phyloP scores from a whole-genome alignment of 2,113 vertebrate genomes.

The Anguilla japonica region DNA sequence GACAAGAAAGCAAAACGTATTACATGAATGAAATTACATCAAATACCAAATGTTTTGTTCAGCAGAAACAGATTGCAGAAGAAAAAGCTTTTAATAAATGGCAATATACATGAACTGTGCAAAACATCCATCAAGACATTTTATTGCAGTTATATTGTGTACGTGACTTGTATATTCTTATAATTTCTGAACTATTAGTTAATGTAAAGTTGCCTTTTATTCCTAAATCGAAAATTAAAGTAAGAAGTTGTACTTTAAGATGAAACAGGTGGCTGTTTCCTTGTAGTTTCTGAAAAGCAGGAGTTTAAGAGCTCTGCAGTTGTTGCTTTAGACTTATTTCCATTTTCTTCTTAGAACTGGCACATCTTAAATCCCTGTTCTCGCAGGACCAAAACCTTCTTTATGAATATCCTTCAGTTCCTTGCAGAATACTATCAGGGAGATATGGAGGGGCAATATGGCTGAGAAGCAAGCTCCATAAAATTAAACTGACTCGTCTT shows the following conservation, averaged over 20 bases:
- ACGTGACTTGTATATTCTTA: no score
- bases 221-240: not conserved
- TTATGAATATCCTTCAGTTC: not conserved
- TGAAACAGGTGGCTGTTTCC: not conserved
- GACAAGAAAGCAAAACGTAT: not conserved
- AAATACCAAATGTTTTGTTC: constrained; percentile 18
- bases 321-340: not conserved
- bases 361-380: not conserved
- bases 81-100: not conserved
- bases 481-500: constrained; percentile 11
- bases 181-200: not conserved
- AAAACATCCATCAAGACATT: not conserved
- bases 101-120: not conserved
- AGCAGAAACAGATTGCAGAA: constrained; percentile 5
- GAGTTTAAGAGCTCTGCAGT: not conserved
- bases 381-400: not conserved
- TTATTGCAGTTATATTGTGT: not conserved
- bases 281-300: not conserved
- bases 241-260: not conserved
- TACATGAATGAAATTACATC: constrained; percentile 29
- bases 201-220: not conserved
- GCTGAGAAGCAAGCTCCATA: not conserved
- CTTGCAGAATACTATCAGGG: not conserved
- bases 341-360: not conserved
- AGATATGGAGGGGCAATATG: not conserved